Percentiles rank a stretch among this genome's conserved stretches.
Conservation (phyloP, 2,888 invertebrate genomes). For the Microctonus hyperodae region DNA sequence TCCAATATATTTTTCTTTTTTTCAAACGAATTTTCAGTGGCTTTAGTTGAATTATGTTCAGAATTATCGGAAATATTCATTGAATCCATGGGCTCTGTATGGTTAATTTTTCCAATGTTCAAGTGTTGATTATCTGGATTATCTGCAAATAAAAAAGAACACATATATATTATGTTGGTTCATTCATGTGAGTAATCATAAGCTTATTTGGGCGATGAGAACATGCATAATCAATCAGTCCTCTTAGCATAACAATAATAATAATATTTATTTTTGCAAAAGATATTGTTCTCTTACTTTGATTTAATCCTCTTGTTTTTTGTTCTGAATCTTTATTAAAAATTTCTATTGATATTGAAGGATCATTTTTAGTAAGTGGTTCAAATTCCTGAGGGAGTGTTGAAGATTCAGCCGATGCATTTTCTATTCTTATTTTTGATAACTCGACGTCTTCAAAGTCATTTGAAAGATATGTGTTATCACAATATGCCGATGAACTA, state of each 20-base stretch:
- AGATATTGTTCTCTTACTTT: conserved; percentile 22
- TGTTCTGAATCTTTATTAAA: conserved; percentile 14
- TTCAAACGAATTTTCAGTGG: background rate
- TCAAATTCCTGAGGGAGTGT: conserved; percentile 44
- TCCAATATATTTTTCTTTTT: conserved; percentile 41
- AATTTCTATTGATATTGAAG: conserved; percentile 24
- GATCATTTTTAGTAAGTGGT: conserved; percentile 43
- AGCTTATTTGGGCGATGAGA: background rate
- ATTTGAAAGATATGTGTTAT: conserved; percentile 7
- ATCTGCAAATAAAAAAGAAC: background rate
- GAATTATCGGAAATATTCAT: background rate
- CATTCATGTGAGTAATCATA: background rate
- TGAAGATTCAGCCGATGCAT: conserved; percentile 3
- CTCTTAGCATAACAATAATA: conserved; percentile 15
- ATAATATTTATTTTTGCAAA: conserved; percentile 21
- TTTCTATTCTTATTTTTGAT: conserved; percentile 39
- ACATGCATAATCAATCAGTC: conserved; percentile 14
- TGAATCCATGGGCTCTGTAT: background rate
- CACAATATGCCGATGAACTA: conserved; percentile 17
- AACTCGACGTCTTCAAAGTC: conserved; percentile 48
- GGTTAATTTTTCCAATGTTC: background rate
- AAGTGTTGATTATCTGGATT: background rate
- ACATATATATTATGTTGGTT: background rate
- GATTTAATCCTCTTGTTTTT: conserved; percentile 19
- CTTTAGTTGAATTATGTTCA: too few relatives aligned